Base-by-base conservation (phyloP, 2,888 invertebrate genomes). In the Podabrus alpinus region DNA sequence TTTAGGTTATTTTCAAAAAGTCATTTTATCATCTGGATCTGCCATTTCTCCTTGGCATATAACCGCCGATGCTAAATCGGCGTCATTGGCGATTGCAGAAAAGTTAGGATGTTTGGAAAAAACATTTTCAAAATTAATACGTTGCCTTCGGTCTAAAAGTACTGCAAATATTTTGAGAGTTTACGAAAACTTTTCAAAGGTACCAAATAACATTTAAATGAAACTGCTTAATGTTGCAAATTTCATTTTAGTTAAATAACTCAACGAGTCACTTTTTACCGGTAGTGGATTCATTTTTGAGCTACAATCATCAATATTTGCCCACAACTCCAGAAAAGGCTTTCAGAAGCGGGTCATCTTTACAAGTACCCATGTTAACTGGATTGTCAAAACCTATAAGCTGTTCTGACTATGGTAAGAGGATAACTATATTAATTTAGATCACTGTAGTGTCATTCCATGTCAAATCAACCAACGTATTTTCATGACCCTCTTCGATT, bases 21-120 rank as follows among this genome's bases (percentile, higher is more conserved):
- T 91, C 11, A 90, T 94, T 75, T 85, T 94, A 17, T 94, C 94
- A 91, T 94, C 94, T 62, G 89, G 90, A 3, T 88, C 88, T 69
- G 86, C 87, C 9, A 80, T 87, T 25, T 86, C 89, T 1, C 88
- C 89, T 2, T 89, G 89, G 89, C 85, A 86, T 72, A 70, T 81
- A 75, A 62, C 83, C n/a, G 83, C 82, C 62, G 86, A 88, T 80
- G 85, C 88, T 11, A 88, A 88, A 78, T 84, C 85, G 67, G 85
- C 90, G 67, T 92, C 92, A 7, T 88, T 89, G 68, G 89, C 90
- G 79, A 85, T 93, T 72, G 90, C 92, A 15, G 88, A 88, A 71
- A 85, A 87, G 75, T 83, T 92, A 60, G 90, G 90, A 15, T 92
- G 92, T 82, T 82, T 82, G 64, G 87, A 86, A 79, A 87, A 88